phyloP scores from a whole-genome alignment of 2,113 vertebrate genomes.

The Sander lucioperca region DNA sequence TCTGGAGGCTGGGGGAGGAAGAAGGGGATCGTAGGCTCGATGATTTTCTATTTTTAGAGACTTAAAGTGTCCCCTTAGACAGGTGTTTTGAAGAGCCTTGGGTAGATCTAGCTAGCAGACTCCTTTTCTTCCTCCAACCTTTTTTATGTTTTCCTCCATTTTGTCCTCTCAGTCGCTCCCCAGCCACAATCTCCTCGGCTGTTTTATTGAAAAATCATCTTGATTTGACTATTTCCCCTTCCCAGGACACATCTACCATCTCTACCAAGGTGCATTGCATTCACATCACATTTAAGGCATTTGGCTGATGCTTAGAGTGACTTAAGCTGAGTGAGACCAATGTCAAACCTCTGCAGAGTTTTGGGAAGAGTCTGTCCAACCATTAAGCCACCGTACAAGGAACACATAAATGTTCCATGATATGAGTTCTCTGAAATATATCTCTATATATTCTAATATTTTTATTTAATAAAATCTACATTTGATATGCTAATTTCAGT shows the following conservation, averaged over 20 bases:
- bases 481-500: background rate
- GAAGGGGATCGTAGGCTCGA: background rate
- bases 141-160: slow-evolving; percentile 15
- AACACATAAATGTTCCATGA: background rate
- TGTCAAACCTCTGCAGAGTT: slow-evolving; percentile 1
- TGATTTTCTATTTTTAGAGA: slow-evolving; percentile 70
- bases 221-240: background rate
- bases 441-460: background rate
- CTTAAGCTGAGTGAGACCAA: background rate
- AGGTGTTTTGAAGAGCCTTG: slow-evolving; percentile 43
- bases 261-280: slow-evolving; percentile 6
- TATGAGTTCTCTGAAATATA: background rate
- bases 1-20: slow-evolving; percentile 35
- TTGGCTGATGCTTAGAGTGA: background rate
- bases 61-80: slow-evolving; percentile 59
- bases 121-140: slow-evolving; percentile 1
- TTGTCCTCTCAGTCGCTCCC: slow-evolving; percentile 15
- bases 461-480: background rate
- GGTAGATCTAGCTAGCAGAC: slow-evolving; percentile 19
- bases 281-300: slow-evolving; percentile 35
- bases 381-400: background rate
- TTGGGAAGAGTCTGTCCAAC: background rate
- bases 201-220: slow-evolving; percentile 46
- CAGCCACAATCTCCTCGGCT: background rate
- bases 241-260: background rate